A percentile compares a stretch with the other conserved stretches of the same genome.
Conservation (phyloP, 1,140 invertebrate species). For the Cydia pomonella region DNA sequence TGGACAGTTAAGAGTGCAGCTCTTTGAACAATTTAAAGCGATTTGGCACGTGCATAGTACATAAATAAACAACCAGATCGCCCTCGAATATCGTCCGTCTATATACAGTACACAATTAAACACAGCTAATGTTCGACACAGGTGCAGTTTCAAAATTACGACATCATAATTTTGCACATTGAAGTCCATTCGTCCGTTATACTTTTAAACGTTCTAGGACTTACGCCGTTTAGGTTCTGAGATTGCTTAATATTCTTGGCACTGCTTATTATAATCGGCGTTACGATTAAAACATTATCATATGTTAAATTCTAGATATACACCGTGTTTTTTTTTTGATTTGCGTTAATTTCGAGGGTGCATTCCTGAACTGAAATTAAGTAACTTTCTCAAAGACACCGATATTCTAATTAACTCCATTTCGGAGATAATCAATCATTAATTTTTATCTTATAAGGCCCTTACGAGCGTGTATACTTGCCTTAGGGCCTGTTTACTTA, state of each 20-base stretch:
- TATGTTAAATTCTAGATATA: constrained; percentile 8
- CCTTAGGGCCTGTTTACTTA: no score
- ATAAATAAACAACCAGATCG: constrained; percentile 59
- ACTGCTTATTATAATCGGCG: constrained; percentile 21
- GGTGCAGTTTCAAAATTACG: constrained; percentile 12
- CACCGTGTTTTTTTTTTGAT: no score
- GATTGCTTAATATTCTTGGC: background rate
- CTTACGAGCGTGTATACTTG: no score
- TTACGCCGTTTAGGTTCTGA: background rate
- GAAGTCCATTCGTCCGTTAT: background rate
- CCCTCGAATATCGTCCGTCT: constrained; percentile 42
- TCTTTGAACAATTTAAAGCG: constrained; percentile 47
- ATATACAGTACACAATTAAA: constrained; percentile 38
- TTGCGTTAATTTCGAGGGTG: no score
- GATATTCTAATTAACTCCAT: no score
- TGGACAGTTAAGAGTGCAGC: no score
- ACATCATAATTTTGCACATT: background rate
- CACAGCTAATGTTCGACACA: constrained; percentile 9
- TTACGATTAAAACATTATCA: constrained; percentile 12
- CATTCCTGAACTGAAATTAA: no score
- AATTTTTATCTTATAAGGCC: no score
- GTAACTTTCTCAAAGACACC: no score
- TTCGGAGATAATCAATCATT: no score
- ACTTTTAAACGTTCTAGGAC: background rate
- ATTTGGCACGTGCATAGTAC: constrained; percentile 56